Evolutionary conservation across 2,888 invertebrate species (phyloP).

Genomic region (Philereme vetulata): DNA sequence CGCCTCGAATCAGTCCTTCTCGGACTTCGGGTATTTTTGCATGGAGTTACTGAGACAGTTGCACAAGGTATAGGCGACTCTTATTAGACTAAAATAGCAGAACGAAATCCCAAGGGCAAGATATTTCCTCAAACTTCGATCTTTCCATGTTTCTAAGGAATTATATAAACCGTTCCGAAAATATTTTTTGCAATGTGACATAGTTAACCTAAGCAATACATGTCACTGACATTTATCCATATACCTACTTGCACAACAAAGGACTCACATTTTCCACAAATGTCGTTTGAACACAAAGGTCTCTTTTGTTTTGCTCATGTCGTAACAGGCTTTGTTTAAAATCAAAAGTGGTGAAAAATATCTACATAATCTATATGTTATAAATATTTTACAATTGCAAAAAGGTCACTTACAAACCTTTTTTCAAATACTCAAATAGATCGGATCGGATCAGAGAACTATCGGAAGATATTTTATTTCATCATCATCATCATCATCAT

Average conservation of each 20-base stretch:
- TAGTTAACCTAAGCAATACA: slow-evolving; percentile 38
- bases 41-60: no score
- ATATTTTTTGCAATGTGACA: not conserved
- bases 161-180: no score
- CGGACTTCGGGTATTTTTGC: no score
- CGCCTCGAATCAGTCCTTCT: no score
- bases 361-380: not conserved
- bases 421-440: not conserved
- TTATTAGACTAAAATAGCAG: no score
- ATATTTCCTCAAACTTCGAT: no score
- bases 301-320: slow-evolving; percentile 26
- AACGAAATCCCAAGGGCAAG: no score
- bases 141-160: no score
- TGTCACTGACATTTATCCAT: slow-evolving; percentile 70
- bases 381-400: not conserved
- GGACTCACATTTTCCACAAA: slow-evolving; percentile 58
- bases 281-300: slow-evolving; percentile 44
- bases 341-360: not conserved
- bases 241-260: slow-evolving; percentile 70
- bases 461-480: no score
- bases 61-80: no score
- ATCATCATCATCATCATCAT: no score
- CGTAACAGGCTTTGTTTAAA: slow-evolving; percentile 19
- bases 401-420: not conserved
- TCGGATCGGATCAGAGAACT: no score